Evolutionary conservation across 2,113 vertebrate species (phyloP), one percentile per base, ranked within the genome.

Genomic region (Romanogobio albipinnatus): DNA sequence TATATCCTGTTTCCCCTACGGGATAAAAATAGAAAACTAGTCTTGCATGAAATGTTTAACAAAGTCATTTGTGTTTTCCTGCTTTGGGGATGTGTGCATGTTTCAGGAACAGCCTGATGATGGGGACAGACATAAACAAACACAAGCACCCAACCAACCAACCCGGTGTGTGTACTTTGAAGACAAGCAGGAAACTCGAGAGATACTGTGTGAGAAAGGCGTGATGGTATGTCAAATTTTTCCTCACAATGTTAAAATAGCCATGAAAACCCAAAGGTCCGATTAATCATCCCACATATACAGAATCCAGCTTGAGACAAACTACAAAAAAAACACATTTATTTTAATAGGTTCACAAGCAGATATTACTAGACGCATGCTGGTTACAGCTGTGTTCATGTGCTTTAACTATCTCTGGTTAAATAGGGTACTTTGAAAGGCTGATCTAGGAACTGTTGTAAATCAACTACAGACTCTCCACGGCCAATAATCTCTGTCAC

Each of bases 1-100:
- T 66, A 68, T 33, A 53, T 81, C 79, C 79, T 68, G 79, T 68
- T 81, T 81, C 61, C 45, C 19, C 6, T 33, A 9, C 45, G 33
- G 24, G 43, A 29, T 6, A 49, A 64, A 81, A 66, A 81, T 36
- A 80, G n/a, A 45, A 79, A 29, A 39, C 0, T 22, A 7, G 5
- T 64, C 62, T 19, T 11, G 14, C 1, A 0, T 15, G 2, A 39
- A 77, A 77, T 5, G 29, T 45, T 45, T 15, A 62, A 13, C 45
- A 8, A 0, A 10, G 22, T 29, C 29, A 64, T 80, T n/a, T 10
- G 43, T 64, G 43, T 66, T 64, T 51, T 49, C 39, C 45, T 26
- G 3, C 14, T 51, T 33, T 11, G 9, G 24, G 14, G 24, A 51
- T 76, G 3, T 22, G 19, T 70, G 19, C 22, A 43, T 43, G 26